A percentile compares a stretch with the other conserved stretches of the same genome.
phyloP scores from a whole-genome alignment of 2,113 vertebrate genomes.

The Nestor notabilis region DNA sequence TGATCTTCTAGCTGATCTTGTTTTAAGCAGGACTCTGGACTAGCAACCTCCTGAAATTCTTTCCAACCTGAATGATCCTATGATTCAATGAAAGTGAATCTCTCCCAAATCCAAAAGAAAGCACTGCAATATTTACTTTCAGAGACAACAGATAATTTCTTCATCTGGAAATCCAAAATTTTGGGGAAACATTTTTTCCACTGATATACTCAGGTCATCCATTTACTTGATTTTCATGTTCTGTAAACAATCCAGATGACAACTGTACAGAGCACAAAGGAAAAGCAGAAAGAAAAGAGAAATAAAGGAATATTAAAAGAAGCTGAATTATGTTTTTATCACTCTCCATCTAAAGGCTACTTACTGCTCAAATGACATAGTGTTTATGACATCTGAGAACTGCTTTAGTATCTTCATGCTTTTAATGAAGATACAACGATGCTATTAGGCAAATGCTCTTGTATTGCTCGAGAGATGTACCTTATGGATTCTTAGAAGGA shows the following conservation, averaged over 20 bases:
- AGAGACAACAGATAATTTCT: background rate
- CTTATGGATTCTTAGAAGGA: background rate
- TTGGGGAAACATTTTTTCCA: background rate
- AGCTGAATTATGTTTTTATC: background rate
- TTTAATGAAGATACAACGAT: background rate
- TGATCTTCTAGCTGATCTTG: background rate
- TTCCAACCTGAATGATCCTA: background rate
- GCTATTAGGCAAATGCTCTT: background rate
- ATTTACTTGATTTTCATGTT: background rate
- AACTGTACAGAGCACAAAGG: background rate
- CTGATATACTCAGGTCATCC: background rate
- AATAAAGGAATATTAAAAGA: background rate
- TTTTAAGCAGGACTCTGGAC: background rate
- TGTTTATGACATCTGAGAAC: background rate
- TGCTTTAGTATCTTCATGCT: background rate
- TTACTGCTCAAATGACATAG: background rate
- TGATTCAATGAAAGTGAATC: background rate
- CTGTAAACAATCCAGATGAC: background rate
- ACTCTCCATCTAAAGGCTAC: background rate
- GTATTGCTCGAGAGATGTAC: background rate
- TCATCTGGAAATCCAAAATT: background rate
- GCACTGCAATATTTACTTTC: background rate
- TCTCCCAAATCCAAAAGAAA: background rate
- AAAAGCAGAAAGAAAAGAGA: background rate
- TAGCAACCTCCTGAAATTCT: background rate